Evolutionary conservation across 2,888 invertebrate species (phyloP), one percentile per base, ranked within the genome.

Genomic region (Drosophila formosana): DNA sequence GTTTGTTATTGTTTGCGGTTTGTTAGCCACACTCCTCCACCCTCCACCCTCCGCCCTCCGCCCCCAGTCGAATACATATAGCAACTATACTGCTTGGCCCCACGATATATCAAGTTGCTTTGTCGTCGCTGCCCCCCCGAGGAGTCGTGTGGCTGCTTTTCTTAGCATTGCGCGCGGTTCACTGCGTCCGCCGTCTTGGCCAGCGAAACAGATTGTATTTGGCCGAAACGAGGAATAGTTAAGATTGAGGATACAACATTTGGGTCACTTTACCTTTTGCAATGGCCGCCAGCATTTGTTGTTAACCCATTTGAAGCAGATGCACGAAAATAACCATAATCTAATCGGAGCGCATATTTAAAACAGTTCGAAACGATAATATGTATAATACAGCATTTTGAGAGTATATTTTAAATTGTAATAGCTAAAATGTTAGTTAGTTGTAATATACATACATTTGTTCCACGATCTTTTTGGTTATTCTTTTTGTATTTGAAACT

Each of bases 1-100:
- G 82, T 88, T 85, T 85, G 89, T 85, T 85, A 89, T 85, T 85
- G 85, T 85, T 89, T 89, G 85, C 86, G 85, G 85, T 85, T 89
- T 77, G 89, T 89, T 85, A 75, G 77, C 60, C 75, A 72, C 85
- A 18, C 25, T 9, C 25, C 9, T 39, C 46, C 13, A 55, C 18
- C 49, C 28, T 9, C n/a, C 30, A 28, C 11, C 7, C 9, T 28
- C 25, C 11, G 0, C 11, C 7, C 9, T 28, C 25, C 11, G 0
- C 9, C 46, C 4, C 13, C 4, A 9, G 30, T n/a, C 52, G 37
- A 37, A 26, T 39, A 30, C 50, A 23, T 18, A 18, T 18, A 18
- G 18, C 18, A 18, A 18, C 18, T 18, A 18, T 18, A 6, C 9
- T 64, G 30, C 26, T 25, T 11, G 46, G 46, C 45, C 34, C 55